Evolutionary conservation across 2,888 invertebrate genomes (phyloP), one percentile per base, ranked within the genome.

Genomic region (Nezara viridula): DNA sequence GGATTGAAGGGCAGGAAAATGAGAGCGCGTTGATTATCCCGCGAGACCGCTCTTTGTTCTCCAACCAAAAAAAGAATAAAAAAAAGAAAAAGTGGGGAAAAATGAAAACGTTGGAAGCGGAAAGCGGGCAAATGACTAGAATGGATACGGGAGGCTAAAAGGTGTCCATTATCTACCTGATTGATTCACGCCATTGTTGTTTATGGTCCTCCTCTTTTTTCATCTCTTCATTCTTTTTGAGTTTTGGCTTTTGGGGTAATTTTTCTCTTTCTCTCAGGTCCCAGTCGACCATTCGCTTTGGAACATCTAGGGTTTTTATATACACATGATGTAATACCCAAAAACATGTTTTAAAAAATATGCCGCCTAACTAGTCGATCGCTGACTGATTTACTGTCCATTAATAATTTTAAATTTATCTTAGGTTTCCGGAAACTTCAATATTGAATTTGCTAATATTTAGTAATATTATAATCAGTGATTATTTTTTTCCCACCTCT

Each of bases 181-280:
- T 81, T 81, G 81, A 81, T 81, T 81, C 81, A 81, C 40, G 37
- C 66, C 66, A 73, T 81, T 81, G 81, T 44, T 81, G 81, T 81
- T 77, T 81, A 81, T 81, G 66, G 66, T 73, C 66, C 37, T 73
- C 37, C 37, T 32, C 66, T 73, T 73, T 66, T 66, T 66, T 66
- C 27, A 32, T 32, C 66, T 66, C 32, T 73, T 37, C 66, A 73
- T 73, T 73, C 66, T 73, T 73, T 73, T 73, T 73, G 60, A 73
- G 37, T 73, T 73, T 37, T 73, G 66, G 19, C 37, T 73, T 73
- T 73, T 7, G 32, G 14, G 66, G 37, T 73, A 73, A 37, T 73
- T 73, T 73, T 73, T 73, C 66, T 73, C 66, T 73, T 66, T 73
- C 66, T 37, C 37, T 6, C 21, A 27, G 60, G 60, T 27, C 12